Evolutionary conservation across 2,888 invertebrate species (phyloP), one percentile per base, ranked within the genome.

Genomic region (Lasioglossum figueresi): DNA sequence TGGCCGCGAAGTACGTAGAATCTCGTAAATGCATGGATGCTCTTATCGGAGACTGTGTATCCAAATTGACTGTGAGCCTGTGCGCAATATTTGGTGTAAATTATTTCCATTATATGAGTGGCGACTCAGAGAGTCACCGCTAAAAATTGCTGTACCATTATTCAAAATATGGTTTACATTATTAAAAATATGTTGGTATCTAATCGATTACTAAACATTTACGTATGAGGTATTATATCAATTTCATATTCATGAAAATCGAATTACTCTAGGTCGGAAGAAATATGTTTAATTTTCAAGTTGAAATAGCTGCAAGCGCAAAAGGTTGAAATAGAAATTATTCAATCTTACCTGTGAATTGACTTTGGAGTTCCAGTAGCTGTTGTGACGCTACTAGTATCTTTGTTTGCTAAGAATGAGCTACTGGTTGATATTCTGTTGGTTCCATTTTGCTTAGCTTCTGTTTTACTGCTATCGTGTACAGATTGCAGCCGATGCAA

Each of bases 21-120:
- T 98, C 98, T 92, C 97, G 97, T 80, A 97, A 96, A 94, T 97
- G 97, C 88, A 97, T 96, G 0, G 98, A 98, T 83, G 97, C 97
- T 91, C 97, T 95, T 4, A 96, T 94, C 0, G 97, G 96, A 90
- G 96, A 96, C 40, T 97, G 97, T 91, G 97, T 97, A 76, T 98
- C 97, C 76, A 97, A 96, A 92, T 98, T 97, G 85, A 97, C 92
- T 0, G 98, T 97, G 76, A 97, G 96, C 80, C 98, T 95, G 81
- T 4, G 81, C 70, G 48, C 34, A 23, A 75, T 63, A 70, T 68
- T 63, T 56, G 12, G 66, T 45, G 14, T 72, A n/a, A 70, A 34
- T 76, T 72, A 72, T 73, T 70, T 76, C 8, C 6, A 48, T 14
- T 66, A 8, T 34, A 43, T 43, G 43, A 43, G 12, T 43, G 43